A percentile compares a stretch with the other conserved stretches of the same genome.
These are phyloP conservation scores for Babylonia areolata DNA, from an alignment of 1,140 invertebrate genomes.

Conservation along the genomic window DNA sequence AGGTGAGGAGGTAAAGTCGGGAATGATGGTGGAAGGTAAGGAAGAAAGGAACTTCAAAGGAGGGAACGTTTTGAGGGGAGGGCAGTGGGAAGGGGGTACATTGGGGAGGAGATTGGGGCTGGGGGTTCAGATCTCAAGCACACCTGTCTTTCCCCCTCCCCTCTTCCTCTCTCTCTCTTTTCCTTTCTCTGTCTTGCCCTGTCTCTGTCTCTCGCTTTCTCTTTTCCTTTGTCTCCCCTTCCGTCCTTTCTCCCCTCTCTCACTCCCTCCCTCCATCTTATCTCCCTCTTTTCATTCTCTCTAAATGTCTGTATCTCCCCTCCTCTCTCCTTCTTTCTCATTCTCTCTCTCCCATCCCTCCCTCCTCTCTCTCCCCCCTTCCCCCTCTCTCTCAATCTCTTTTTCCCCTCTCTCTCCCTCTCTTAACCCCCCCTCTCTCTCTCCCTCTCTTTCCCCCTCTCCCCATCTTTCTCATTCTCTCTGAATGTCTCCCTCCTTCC, in stretches of 20 bases:
- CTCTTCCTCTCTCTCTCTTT: not conserved
- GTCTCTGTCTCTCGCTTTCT: not conserved
- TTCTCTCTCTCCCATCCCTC: too few relatives aligned
- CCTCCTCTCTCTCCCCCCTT: slow-evolving; percentile 17
- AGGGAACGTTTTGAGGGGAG: too few relatives aligned
- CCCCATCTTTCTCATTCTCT: too few relatives aligned
- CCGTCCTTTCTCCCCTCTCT: not conserved
- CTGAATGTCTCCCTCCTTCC: too few relatives aligned
- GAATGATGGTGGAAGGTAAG: too few relatives aligned
- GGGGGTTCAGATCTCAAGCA: too few relatives aligned
- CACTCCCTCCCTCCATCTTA: not conserved
- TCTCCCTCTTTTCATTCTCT: not conserved
- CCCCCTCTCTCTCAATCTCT: not conserved
- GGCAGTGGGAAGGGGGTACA: too few relatives aligned
- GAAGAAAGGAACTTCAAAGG: too few relatives aligned
- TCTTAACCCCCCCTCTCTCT: not conserved
- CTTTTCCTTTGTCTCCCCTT: not conserved
- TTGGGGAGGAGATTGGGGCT: too few relatives aligned
- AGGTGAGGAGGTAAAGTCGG: too few relatives aligned
- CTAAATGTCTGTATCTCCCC: not conserved
- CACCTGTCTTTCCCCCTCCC: not conserved
- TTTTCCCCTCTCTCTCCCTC: not conserved
- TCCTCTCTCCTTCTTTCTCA: slow-evolving; percentile 44
- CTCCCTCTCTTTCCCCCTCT: too few relatives aligned
- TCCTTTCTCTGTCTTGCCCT: not conserved